A percentile compares a stretch with the other conserved stretches of the same genome.
Conservation (phyloP, 2,888 invertebrate genomes). For the Mythimna ferrago region DNA sequence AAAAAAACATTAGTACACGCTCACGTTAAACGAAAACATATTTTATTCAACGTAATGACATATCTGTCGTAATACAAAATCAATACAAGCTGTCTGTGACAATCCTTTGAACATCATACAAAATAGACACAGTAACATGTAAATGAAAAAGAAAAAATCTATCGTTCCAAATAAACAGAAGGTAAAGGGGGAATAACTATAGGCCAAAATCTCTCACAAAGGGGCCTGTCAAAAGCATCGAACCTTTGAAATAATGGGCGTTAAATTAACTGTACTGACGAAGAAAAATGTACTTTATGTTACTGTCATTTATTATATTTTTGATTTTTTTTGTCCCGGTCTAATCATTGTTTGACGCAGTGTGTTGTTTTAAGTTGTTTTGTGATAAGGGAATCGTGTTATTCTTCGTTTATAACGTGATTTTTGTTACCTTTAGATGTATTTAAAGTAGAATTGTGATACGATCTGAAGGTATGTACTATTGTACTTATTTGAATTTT, state of each 20-base stretch:
- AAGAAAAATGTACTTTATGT: constrained; percentile 62
- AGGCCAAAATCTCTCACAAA: constrained; percentile 59
- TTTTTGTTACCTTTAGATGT: too few relatives aligned
- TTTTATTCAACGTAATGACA: constrained; percentile 53
- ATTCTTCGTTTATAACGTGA: too few relatives aligned
- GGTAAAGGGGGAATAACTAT: constrained; percentile 58
- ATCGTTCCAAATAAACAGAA: constrained; percentile 45
- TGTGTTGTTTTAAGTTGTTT: not conserved
- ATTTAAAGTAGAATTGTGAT: too few relatives aligned
- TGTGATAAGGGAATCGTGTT: not conserved
- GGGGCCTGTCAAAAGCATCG: constrained; percentile 65
- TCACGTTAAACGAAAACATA: constrained; percentile 27
- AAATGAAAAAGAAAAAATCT: constrained; percentile 55
- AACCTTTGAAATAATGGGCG: constrained; percentile 68
- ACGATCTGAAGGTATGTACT: not conserved
- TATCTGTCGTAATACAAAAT: constrained; percentile 54
- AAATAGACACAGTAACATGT: constrained; percentile 51
- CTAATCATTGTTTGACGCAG: constrained; percentile 37
- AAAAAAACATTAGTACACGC: constrained; percentile 20
- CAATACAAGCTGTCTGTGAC: constrained; percentile 54
- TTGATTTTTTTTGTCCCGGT: constrained; percentile 48
- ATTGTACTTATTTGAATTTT: not conserved
- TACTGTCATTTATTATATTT: constrained; percentile 61
- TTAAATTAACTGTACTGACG: constrained; percentile 64
- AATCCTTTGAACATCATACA: constrained; percentile 62